A percentile compares a stretch with the other conserved stretches of the same genome.
Conservation (phyloP, 2,888 invertebrate species). For the Girardia tigrina region DNA sequence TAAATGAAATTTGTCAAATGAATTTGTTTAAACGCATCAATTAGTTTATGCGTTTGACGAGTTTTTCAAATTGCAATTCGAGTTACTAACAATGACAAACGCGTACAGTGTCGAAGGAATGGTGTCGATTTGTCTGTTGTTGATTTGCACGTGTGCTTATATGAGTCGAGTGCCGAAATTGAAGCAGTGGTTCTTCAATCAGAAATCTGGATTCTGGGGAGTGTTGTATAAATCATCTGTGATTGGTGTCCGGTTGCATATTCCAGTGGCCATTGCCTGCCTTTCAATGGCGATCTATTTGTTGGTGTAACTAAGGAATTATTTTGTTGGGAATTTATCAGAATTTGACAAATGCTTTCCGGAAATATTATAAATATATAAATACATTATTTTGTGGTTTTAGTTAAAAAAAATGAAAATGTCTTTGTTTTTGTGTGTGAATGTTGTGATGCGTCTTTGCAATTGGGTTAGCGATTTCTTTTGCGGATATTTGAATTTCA, state of each 20-base stretch:
- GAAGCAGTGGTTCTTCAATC: slow-evolving; percentile 50
- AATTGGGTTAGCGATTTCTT: no score
- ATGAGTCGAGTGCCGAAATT: slow-evolving; percentile 50
- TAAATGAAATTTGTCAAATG: background rate
- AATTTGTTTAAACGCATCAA: background rate
- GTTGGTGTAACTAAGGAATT: slow-evolving; percentile 42
- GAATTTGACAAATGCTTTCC: no score
- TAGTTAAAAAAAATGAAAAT: no score
- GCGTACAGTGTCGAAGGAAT: slow-evolving; percentile 50
- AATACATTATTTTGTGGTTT: no score
- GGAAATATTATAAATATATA: no score
- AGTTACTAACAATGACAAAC: background rate
- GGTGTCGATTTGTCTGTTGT: slow-evolving; percentile 48
- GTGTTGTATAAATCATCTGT: slow-evolving; percentile 52
- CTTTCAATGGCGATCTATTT: slow-evolving; percentile 48
- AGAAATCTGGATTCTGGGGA: slow-evolving; percentile 52
- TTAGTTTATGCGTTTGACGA: background rate
- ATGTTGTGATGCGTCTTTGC: no score
- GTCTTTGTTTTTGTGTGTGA: no score
- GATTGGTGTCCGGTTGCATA: slow-evolving; percentile 50
- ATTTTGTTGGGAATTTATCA: no score
- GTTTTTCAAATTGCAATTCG: background rate
- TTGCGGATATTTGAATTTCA: no score
- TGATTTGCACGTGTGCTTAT: slow-evolving; percentile 52
- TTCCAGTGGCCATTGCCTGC: slow-evolving; percentile 47